Base-by-base conservation (phyloP, 30 jellyfish, hydroid and myxozoan genomes). In the Rhopilema esculentum region DNA sequence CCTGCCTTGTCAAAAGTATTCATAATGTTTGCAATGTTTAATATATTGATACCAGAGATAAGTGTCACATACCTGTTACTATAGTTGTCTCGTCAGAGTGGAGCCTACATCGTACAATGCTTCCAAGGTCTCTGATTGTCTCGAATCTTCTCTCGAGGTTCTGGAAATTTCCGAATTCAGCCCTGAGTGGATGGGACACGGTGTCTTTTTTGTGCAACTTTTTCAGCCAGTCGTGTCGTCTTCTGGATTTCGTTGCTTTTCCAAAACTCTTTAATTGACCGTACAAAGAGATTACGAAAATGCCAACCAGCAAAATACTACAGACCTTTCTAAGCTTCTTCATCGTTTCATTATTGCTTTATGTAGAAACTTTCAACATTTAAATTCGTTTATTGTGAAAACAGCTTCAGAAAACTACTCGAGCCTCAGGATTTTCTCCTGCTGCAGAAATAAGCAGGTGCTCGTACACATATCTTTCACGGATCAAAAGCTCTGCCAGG, bases 111-210 rank as follows among this genome's bases (percentile, higher is more conserved):
- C 86, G 67, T 17, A 84, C 75, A 6, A 74, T 87, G 49, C 85
- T 92, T 8, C 97, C 97, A 33, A 91, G 90, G 40, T 91, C 95
- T 77, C 87, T 78, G 7, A 91, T 91, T 52, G 88, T 80, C 57
- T 77, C 89, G 65, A 91, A 91, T 29, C 79, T 61, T 50, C 80
- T 86, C 19, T 88, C 97, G 23, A 91, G 75, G 16, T 79, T 87
- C 61, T 61, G 69, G 17, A 77, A 33, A n/a, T 72, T 65, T 67
- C 48, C 80, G 33, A 69, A 69, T 0, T 30, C 16, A 62, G 48
- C 31, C 21, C 77, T 33, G n/a, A 2, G 12, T 40, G 50, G 61
- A 0, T 22, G 27, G 28, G 79, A 25, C 0, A 79, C 68, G 22
- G 19, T 28, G 70, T 79, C 33, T 52, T 32, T 64, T 52, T 62